A percentile compares a stretch with the other conserved stretches of the same genome.
These are phyloP conservation scores for Solea solea DNA, from an alignment of 2,113 vertebrate species.

Conservation along the genomic window DNA sequence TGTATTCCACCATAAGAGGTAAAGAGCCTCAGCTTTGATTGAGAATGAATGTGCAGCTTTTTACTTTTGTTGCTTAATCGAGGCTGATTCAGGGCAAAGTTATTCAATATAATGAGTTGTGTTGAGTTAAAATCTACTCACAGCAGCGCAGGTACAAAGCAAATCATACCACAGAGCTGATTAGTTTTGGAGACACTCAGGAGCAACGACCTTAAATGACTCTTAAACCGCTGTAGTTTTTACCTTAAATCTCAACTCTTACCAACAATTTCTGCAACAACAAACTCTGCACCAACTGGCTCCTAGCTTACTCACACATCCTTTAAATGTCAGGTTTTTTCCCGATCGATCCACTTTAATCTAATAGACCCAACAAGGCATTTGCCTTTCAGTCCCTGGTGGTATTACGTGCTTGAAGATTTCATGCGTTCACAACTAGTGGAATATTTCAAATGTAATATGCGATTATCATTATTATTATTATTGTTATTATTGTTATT, in stretches of 20 bases:
- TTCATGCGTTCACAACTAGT: constrained; percentile 17
- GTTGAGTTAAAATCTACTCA: constrained; percentile 9
- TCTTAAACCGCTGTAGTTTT: neutral
- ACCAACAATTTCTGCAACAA: neutral
- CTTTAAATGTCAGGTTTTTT: constrained; percentile 12
- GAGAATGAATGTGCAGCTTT: constrained; percentile 15
- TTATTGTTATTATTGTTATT: too few species aligned
- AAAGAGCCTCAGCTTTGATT: constrained; percentile 42
- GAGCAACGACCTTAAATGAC: neutral
- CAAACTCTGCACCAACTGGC: neutral
- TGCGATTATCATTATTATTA: too few species aligned
- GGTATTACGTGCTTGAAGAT: constrained; percentile 25
- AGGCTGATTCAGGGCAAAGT: constrained; percentile 14
- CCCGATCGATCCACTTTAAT: neutral
- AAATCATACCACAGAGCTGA: neutral
- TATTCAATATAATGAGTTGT: constrained; percentile 26
- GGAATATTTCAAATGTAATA: constrained; percentile 16
- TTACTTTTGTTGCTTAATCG: constrained; percentile 25
- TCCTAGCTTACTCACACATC: neutral
- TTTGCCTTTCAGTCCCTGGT: constrained; percentile 28
- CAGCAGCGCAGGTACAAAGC: neutral
- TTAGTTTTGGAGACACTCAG: neutral
- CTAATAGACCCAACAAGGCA: constrained; percentile 41
- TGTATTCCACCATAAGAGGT: constrained; percentile 35
- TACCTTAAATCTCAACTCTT: neutral